Conservation (phyloP, 1,140 invertebrate species). For the Chrysomallon squamiferum region DNA sequence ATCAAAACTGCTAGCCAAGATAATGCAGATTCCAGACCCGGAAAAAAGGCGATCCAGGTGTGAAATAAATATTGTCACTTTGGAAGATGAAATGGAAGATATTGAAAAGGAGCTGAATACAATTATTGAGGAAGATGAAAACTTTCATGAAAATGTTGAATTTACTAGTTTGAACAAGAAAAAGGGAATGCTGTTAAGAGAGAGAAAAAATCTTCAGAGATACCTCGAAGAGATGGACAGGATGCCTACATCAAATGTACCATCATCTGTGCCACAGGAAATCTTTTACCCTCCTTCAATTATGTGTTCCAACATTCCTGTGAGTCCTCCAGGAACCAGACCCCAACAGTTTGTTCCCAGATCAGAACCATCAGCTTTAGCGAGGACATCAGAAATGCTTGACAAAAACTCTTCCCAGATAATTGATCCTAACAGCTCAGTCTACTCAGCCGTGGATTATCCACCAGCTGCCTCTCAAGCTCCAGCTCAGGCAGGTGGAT, state of each 20-base stretch:
- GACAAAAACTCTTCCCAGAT: too few relatives aligned
- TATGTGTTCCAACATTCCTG: neutral
- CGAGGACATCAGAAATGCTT: too few relatives aligned
- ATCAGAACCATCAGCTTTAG: too few relatives aligned
- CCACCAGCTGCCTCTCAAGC: too few relatives aligned
- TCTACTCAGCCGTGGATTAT: too few relatives aligned
- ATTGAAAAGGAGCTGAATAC: constrained; percentile 30
- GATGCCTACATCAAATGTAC: constrained; percentile 5
- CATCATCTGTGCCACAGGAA: constrained; percentile 1
- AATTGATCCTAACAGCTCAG: too few relatives aligned
- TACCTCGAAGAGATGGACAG: constrained; percentile 22
- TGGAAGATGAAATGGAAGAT: constrained; percentile 31
- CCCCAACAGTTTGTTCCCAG: too few relatives aligned
- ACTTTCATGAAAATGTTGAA: constrained; percentile 32
- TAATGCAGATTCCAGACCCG: constrained; percentile 26
- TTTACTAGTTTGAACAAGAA: constrained; percentile 24
- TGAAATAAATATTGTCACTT: constrained; percentile 23
- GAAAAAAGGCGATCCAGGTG: constrained; percentile 31
- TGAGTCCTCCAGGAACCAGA: too few relatives aligned
- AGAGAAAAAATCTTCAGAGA: constrained; percentile 30
- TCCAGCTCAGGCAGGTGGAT: too few relatives aligned
- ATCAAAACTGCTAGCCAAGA: constrained; percentile 20
- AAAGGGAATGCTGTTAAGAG: constrained; percentile 30
- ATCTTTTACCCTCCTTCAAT: constrained; percentile 23
- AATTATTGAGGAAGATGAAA: constrained; percentile 24